These are phyloP conservation scores for Dufourea novaeangliae DNA, from an alignment of 1,140 invertebrate species.

Conservation along the genomic window DNA sequence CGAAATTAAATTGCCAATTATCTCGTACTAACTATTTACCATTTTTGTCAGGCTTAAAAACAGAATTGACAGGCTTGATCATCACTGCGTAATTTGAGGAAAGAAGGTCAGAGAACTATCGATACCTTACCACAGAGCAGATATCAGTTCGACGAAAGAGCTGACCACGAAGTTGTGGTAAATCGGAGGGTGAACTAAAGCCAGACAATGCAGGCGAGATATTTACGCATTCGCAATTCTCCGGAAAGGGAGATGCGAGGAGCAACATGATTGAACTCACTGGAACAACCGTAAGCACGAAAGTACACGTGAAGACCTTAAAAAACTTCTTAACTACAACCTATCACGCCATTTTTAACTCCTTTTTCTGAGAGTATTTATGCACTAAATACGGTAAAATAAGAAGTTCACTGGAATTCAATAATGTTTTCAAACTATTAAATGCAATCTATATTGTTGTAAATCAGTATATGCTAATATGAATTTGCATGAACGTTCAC, in stretches of 20 bases:
- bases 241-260: background rate
- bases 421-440: too few relatives aligned
- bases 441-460: too few relatives aligned
- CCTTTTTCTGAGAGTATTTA: too few relatives aligned
- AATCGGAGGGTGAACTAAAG: constrained; percentile 38
- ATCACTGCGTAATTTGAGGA: constrained; percentile 31
- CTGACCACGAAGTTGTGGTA: constrained; percentile 43
- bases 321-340: too few relatives aligned
- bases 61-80: constrained; percentile 24
- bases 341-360: too few relatives aligned
- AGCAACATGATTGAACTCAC: background rate
- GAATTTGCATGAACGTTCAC: too few relatives aligned
- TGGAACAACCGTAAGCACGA: background rate
- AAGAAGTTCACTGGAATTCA: too few relatives aligned
- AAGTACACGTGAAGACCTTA: background rate
- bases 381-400: too few relatives aligned
- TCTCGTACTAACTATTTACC: background rate
- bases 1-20: too few relatives aligned
- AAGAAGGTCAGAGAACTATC: constrained; percentile 27
- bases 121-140: constrained; percentile 32
- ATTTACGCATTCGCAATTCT: background rate
- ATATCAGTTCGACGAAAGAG: constrained; percentile 12
- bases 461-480: too few relatives aligned
- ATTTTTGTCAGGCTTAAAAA: background rate
- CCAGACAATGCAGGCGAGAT: background rate